A percentile compares a stretch with the other conserved stretches of the same genome.
Conservation (phyloP, 2,888 invertebrate species). For the Microchrysa polita region DNA sequence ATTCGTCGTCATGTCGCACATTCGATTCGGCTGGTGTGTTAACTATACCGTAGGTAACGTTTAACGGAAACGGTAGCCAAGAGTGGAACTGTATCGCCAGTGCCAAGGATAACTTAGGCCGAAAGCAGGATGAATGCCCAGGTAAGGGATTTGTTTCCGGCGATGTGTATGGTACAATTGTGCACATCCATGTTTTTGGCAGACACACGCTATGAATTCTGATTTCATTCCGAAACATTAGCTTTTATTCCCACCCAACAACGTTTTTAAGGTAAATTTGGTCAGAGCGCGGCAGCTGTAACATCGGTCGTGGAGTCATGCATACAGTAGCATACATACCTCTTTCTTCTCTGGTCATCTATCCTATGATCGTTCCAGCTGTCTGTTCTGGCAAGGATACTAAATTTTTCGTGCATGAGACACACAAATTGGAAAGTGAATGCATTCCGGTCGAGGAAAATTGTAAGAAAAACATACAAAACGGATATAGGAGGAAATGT, state of each 20-base stretch:
- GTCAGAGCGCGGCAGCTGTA: slow-evolving; percentile 50
- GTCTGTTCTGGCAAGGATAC: background rate
- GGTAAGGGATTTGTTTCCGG: slow-evolving; percentile 39
- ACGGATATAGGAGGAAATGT: slow-evolving; percentile 41
- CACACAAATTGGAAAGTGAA: slow-evolving; percentile 34
- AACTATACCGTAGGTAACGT: background rate
- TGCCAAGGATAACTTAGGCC: slow-evolving; percentile 27
- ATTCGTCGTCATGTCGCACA: slow-evolving; percentile 14
- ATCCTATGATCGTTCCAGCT: background rate
- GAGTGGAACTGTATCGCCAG: slow-evolving; percentile 7
- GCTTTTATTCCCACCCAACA: slow-evolving; percentile 50
- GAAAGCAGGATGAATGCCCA: slow-evolving; percentile 44
- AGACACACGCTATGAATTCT: slow-evolving; percentile 50
- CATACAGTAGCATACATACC: no score
- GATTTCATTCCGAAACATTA: slow-evolving; percentile 51
- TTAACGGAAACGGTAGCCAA: slow-evolving; percentile 40
- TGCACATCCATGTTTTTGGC: slow-evolving; percentile 47
- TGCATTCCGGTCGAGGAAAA: slow-evolving; percentile 35
- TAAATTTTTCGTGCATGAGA: slow-evolving; percentile 28
- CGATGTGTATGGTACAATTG: slow-evolving; percentile 48
- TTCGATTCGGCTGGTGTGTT: slow-evolving; percentile 11
- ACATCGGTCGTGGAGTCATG: slow-evolving; percentile 18
- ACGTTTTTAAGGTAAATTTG: slow-evolving; percentile 50
- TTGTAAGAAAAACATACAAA: slow-evolving; percentile 40
- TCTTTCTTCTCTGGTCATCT: background rate